Base-by-base conservation (phyloP, 2,888 invertebrate genomes). In the Linnaemya tessellans region DNA sequence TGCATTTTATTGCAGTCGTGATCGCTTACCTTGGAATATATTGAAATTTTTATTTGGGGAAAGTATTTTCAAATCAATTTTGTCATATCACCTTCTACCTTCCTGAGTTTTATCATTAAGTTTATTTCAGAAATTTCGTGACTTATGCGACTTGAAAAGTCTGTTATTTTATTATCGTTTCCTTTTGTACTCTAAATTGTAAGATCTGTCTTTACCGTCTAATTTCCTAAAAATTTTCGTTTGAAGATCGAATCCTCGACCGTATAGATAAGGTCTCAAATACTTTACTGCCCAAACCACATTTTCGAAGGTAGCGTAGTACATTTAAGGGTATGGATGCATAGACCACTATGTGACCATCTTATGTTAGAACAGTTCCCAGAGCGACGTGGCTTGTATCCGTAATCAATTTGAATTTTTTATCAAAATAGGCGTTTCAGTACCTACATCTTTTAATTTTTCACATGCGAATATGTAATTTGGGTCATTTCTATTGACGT, bases 241-340 rank as follows among this genome's bases (percentile, higher is more conserved):
- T 80, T 82, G 60, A n/a, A 81, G 46, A 20, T 80, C 30, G 54
- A 87, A 87, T 58, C 71, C 81, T 20, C 81, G 20, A 0, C 85
- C 87, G n/a, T 68, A 86, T 30, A 87, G 1, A 35, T 87, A 86
- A 0, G 86, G 81, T 46, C 84, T 84, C 22, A 83, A 87, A 54
- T 87, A 84, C 54, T 87, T 84, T 4, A 62, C 77, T 3, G 80
- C 83, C 79, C 79, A 86, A 0, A 86, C 70, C 20, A 86, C n/a
- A n/a, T n/a, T n/a, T n/a, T n/a, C n/a, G n/a, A n/a, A n/a, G n/a
- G n/a, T n/a, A n/a, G n/a, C n/a, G n/a, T n/a, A n/a, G n/a, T n/a
- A n/a, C n/a, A n/a, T 38, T 38, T 38, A 38, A 38, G 8, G 38
- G 8, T 38, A 8, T 38, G 10, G 38, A 38, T 7, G 38, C 38